Evolutionary conservation across 2,888 invertebrate species (phyloP).

Genomic region (Vesta saturnalis): DNA sequence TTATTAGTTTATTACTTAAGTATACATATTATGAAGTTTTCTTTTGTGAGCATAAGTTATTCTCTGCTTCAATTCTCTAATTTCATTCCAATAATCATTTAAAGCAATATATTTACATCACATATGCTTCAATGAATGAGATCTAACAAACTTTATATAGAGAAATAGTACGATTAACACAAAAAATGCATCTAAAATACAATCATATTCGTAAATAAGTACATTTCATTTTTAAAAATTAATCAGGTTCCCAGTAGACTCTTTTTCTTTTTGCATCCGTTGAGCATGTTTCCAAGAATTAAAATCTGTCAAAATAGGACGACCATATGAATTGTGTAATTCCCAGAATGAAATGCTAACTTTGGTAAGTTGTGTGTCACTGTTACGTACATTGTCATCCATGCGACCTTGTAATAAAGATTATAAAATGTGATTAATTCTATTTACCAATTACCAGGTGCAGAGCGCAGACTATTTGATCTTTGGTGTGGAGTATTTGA

Average conservation of each 20-base stretch:
- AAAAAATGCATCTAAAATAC: too few species aligned
- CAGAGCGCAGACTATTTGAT: conserved; percentile 66
- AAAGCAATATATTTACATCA: too few species aligned
- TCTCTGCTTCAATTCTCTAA: too few species aligned
- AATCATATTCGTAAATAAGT: too few species aligned
- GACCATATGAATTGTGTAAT: conserved; percentile 75
- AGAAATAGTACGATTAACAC: too few species aligned
- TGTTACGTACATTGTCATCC: conserved; percentile 41
- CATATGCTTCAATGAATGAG: too few species aligned
- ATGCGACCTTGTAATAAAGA: conserved; percentile 41
- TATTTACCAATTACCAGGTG: conserved; percentile 59
- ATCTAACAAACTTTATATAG: too few species aligned
- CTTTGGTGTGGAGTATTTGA: conserved; percentile 62
- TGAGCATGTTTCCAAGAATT: conserved; percentile 73
- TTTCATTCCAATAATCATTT: too few species aligned
- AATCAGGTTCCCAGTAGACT: conserved; percentile 61
- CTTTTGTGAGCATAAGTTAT: too few species aligned
- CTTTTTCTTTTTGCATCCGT: conserved; percentile 57
- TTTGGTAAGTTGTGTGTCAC: conserved; percentile 33
- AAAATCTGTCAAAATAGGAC: conserved; percentile 73
- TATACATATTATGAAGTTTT: too few species aligned
- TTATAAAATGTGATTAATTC: neutral
- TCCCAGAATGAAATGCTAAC: conserved; percentile 72
- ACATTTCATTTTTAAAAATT: conserved; percentile 55
- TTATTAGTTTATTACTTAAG: too few species aligned